Evolutionary conservation across 2,113 vertebrate species (phyloP).

Genomic region (Sorex araneus): DNA sequence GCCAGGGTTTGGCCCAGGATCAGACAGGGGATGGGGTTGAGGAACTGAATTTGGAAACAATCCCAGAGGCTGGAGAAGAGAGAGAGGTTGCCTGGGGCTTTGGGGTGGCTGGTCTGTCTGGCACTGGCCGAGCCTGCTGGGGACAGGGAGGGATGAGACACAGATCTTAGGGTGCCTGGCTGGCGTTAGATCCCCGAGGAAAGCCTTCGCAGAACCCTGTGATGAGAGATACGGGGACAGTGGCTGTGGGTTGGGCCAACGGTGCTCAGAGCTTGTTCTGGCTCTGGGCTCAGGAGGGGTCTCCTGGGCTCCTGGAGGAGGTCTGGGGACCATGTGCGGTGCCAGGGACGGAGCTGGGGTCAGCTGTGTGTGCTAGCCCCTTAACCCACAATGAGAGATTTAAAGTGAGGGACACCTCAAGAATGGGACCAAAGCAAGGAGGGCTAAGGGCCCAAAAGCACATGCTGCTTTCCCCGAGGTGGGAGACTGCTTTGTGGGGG

Average conservation of each 20-base stretch:
- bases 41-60: conserved; percentile 81
- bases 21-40: conserved; percentile 69
- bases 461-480: background rate
- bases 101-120: background rate
- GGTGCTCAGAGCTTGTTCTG: no score
- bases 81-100: conserved; percentile 65
- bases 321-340: no score
- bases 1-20: conserved; percentile 83
- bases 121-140: background rate
- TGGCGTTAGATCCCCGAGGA: conserved; percentile 74
- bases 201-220: conserved; percentile 53
- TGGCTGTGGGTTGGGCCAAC: no score
- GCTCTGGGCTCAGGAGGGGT: no score
- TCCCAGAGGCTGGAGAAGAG: conserved; percentile 74
- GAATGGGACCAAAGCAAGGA: conserved; percentile 3
- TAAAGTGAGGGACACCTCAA: conserved; percentile 41
- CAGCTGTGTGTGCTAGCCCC: no score
- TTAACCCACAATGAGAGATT: conserved; percentile 69
- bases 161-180: conserved; percentile 52
- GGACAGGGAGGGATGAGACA: conserved; percentile 61
- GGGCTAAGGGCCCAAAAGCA: conserved; percentile 68
- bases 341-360: no score
- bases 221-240: no score
- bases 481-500: conserved; percentile 63
- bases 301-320: no score